Evolutionary conservation across 2,888 invertebrate genomes (phyloP), one percentile per base, ranked within the genome.

Genomic region (Amphipyra tragopoginis): DNA sequence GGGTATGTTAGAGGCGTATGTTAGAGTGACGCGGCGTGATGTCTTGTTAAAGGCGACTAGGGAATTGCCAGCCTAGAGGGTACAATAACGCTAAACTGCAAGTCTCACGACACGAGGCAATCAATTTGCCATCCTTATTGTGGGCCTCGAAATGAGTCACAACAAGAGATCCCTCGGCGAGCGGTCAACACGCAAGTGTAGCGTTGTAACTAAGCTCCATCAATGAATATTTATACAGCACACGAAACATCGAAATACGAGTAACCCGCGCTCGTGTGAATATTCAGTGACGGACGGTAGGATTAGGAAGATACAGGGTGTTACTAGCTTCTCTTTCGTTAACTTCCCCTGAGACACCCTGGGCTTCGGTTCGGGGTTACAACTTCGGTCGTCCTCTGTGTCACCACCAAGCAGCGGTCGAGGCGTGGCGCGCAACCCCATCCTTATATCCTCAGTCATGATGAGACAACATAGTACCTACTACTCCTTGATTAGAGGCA

Each of bases 271-370:
- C 36, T 52, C 14, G 69, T 63, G 58, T n/a, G n/a, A 63, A 58
- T 65, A 57, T 81, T 78, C 77, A 79, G 62, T 66, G 75, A 68
- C 56, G 63, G 81, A 79, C 71, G 75, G 77, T 87, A 88, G 85
- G 77, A 61, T 85, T 85, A 87, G 82, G 81, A 84, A 81, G 73
- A 84, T 85, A 88, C 92, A 92, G 92, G 88, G 88, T 92, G 92
- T 90, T 90, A 89, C 90, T 84, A 86, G 83, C 86, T 90, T 90
- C 89, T 86, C 82, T 77, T 76, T 80, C 66, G 56, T 79, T 77
- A 42, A 58, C 43, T 55, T 48, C 56, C 55, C 62, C 42, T 45
- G 54, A 57, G 48, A 58, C 50, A 62, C 52, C 57, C 60, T 58
- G 65, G 21, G 44, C 44, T 13, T 43, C 11, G 13, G 40, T 40